Evolutionary conservation across 2,888 invertebrate species (phyloP).

Genomic region (Drosophila formosana): DNA sequence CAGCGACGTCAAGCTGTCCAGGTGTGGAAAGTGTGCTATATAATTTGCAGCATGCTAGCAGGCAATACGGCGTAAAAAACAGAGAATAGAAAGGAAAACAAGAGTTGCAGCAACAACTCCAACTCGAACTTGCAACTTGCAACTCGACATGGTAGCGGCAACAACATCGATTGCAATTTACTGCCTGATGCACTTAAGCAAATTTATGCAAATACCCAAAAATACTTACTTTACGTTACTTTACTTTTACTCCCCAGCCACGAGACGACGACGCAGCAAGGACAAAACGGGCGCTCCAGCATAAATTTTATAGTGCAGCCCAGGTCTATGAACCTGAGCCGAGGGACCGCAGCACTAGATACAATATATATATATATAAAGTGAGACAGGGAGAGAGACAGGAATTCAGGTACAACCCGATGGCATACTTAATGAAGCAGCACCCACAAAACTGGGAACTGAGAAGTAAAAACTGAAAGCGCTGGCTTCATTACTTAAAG

Average conservation of each 20-base stretch:
- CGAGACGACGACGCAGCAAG: conserved; percentile 67
- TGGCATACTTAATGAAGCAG: conserved; percentile 81
- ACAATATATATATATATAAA: conserved; percentile 13
- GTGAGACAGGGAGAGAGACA: conserved; percentile 1
- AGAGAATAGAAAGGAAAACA: conserved; percentile 59
- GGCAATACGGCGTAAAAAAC: conserved; percentile 47
- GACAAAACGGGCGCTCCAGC: conserved; percentile 76
- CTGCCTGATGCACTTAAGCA: conserved; percentile 84
- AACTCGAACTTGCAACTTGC: neutral
- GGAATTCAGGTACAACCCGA: conserved; percentile 45
- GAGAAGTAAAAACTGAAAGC: conserved; percentile 54
- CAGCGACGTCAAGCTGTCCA: conserved; percentile 75
- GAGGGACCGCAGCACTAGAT: conserved; percentile 5
- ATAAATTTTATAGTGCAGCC: conserved; percentile 79
- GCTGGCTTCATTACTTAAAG: conserved; percentile 75
- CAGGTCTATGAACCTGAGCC: conserved; percentile 75
- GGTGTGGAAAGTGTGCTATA: conserved; percentile 81
- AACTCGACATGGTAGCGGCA: conserved; percentile 27
- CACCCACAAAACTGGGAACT: conserved; percentile 76
- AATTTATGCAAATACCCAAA: conserved; percentile 84
- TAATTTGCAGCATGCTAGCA: conserved; percentile 78
- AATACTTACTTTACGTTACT: conserved; percentile 80
- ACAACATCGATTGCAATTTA: conserved; percentile 82
- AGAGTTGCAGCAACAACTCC: conserved; percentile 37
- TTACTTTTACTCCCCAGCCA: conserved; percentile 60